Conservation (phyloP, 2,797 vertebrate genomes). For the Sciurus carolinensis region DNA sequence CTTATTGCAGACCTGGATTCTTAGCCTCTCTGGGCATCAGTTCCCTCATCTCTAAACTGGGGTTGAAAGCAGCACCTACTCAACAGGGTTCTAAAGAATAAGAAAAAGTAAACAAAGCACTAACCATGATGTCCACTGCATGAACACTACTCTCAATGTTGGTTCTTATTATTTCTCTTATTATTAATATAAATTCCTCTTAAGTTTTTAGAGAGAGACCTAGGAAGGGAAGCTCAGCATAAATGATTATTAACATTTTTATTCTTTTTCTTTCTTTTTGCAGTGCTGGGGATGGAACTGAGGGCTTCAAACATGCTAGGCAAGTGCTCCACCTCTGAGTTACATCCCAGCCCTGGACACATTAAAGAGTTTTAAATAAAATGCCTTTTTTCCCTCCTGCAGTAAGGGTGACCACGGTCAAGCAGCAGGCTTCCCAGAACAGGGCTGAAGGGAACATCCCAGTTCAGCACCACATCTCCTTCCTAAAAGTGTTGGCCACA, state of each 20-base stretch:
- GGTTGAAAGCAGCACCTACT: not conserved
- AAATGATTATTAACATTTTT: not conserved
- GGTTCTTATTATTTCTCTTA: slow-evolving; percentile 12
- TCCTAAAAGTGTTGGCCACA: not conserved
- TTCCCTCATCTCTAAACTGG: not conserved
- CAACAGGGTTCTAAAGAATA: not conserved
- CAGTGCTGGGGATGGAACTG: not conserved
- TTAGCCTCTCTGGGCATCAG: not conserved
- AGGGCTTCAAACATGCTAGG: not conserved
- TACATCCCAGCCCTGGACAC: not conserved
- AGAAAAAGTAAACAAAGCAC: slow-evolving; percentile 21
- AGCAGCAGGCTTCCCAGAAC: not conserved
- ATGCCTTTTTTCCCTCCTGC: not conserved
- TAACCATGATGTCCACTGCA: not conserved
- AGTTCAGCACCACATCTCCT: not conserved
- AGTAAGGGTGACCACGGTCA: not conserved
- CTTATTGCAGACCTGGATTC: not conserved
- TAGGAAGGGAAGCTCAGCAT: not conserved
- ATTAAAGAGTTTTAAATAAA: slow-evolving; percentile 39
- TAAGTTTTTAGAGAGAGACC: not conserved
- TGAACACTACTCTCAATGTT: not conserved
- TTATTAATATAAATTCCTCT: not conserved
- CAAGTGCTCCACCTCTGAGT: not conserved
- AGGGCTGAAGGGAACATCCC: not conserved
- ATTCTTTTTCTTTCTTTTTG: not conserved